phyloP scores from a whole-genome alignment of 2,888 invertebrate genomes.

The Ormyrus pomaceus region DNA sequence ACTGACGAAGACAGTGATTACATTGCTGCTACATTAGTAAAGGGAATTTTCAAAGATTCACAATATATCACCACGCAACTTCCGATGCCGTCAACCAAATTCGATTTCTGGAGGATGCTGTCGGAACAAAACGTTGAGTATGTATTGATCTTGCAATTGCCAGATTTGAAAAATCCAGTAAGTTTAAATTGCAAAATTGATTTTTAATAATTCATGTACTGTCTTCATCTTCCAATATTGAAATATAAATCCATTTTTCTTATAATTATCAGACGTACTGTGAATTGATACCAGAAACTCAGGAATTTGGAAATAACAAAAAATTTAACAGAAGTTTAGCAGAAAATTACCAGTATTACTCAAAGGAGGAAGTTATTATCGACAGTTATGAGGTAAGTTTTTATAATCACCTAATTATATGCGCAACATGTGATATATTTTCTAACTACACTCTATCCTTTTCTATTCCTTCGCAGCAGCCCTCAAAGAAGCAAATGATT shows the following conservation, averaged over 20 bases:
- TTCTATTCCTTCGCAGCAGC: constrained; percentile 25
- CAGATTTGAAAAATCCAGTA: constrained; percentile 71
- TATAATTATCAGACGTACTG: constrained; percentile 64
- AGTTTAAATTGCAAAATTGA: constrained; percentile 39
- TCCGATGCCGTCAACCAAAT: constrained; percentile 74
- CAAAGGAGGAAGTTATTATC: constrained; percentile 59
- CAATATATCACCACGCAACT: constrained; percentile 76
- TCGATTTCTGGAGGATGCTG: constrained; percentile 76
- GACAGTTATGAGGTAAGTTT: constrained; percentile 61
- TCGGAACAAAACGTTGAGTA: constrained; percentile 71
- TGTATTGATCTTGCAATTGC: constrained; percentile 74
- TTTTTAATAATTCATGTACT: no score
- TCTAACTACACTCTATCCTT: not conserved
- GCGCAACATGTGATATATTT: not conserved
- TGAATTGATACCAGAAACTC: constrained; percentile 62
- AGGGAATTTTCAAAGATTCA: constrained; percentile 67
- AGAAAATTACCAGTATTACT: constrained; percentile 55
- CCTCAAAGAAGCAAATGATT: constrained; percentile 34
- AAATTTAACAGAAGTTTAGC: constrained; percentile 60
- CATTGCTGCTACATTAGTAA: constrained; percentile 75
- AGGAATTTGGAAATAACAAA: constrained; percentile 63
- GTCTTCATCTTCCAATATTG: no score
- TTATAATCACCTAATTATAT: not conserved
- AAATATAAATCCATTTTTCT: not conserved
- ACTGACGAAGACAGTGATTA: constrained; percentile 74